Percentiles rank a stretch among this genome's conserved stretches.
Evolutionary conservation across 1,140 invertebrate genomes (phyloP).

Genomic region (Anastrepha obliqua): DNA sequence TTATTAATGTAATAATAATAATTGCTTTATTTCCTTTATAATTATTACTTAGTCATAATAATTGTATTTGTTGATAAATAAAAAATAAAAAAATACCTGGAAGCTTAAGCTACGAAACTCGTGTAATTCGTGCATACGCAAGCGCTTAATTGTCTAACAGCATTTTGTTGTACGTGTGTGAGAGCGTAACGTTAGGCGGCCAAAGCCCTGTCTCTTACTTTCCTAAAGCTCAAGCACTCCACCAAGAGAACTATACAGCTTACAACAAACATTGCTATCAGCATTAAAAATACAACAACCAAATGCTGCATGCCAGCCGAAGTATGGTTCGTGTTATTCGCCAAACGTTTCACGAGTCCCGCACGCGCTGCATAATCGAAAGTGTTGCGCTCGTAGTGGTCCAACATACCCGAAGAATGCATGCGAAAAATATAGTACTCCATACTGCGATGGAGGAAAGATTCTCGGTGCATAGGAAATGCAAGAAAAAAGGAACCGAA

Average conservation of each 20-base stretch:
- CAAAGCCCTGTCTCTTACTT: too few relatives aligned
- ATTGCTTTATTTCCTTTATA: too few relatives aligned
- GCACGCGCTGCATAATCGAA: constrained; percentile 65
- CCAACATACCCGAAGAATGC: constrained; percentile 60
- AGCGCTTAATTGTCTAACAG: too few relatives aligned
- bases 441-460: constrained; percentile 45
- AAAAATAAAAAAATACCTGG: neutral
- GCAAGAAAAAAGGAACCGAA: constrained; percentile 55
- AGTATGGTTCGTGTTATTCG: constrained; percentile 54
- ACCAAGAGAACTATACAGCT: neutral
- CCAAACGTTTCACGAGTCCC: constrained; percentile 62
- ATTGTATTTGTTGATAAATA: neutral
- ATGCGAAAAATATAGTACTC: constrained; percentile 55
- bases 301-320: constrained; percentile 53
- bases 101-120: too few relatives aligned
- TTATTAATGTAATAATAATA: too few relatives aligned
- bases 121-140: too few relatives aligned
- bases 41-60: neutral
- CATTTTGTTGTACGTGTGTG: too few relatives aligned
- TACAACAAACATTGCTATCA: neutral
- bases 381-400: constrained; percentile 65
- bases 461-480: constrained; percentile 55
- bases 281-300: constrained; percentile 1
- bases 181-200: too few relatives aligned
- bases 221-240: neutral